A percentile compares a stretch with the other conserved stretches of the same genome.
phyloP scores from a whole-genome alignment of 2,888 invertebrate genomes.

The Trissoscelio sp. region DNA sequence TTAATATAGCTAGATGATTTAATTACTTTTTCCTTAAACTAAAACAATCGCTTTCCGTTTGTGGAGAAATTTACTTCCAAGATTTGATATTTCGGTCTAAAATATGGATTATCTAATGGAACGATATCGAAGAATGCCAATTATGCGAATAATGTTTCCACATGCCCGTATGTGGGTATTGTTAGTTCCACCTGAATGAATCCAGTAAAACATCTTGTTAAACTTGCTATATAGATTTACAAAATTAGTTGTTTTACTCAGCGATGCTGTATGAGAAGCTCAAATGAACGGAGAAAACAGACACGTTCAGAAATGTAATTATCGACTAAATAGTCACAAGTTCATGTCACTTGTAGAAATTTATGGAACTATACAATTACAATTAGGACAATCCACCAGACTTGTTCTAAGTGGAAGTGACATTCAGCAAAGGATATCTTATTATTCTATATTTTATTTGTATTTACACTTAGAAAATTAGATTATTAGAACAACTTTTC shows the following conservation, averaged over 20 bases:
- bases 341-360: conserved; percentile 58
- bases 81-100: no score
- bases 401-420: conserved; percentile 49
- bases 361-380: conserved; percentile 57
- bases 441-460: no score
- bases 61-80: no score
- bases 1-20: no score
- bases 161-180: background rate
- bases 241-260: conserved; percentile 51
- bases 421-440: conserved; percentile 29
- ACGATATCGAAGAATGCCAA: conserved; percentile 1
- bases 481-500: no score
- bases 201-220: conserved; percentile 50
- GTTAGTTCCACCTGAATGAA: conserved; percentile 29
- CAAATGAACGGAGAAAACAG: conserved; percentile 59
- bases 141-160: background rate
- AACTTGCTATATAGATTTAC: conserved; percentile 47
- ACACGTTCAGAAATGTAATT: conserved; percentile 55
- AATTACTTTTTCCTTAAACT: no score
- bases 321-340: conserved; percentile 58
- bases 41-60: no score
- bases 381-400: conserved; percentile 47
- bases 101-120: no score
- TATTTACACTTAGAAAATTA: no score
- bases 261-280: conserved; percentile 38